phyloP scores from a whole-genome alignment of 2,888 invertebrate genomes.

The Eudemis profundana region DNA sequence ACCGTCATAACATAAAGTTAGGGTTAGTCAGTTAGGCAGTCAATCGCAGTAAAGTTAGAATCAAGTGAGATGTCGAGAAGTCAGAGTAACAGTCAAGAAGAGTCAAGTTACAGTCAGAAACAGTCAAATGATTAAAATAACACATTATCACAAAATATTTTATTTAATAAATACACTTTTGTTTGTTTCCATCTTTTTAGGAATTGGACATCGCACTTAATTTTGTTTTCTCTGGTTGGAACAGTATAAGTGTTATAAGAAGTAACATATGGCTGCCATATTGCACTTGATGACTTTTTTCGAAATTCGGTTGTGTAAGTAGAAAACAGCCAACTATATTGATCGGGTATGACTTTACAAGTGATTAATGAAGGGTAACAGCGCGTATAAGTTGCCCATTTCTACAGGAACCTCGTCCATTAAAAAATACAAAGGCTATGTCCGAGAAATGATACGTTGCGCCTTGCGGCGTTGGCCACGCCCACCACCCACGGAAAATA shows the following conservation, averaged over 20 bases:
- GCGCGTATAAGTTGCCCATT: not conserved
- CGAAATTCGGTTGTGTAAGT: not conserved
- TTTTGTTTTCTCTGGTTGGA: slow-evolving; percentile 49
- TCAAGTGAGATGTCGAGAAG: slow-evolving; percentile 78
- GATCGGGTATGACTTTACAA: not conserved
- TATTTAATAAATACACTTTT: slow-evolving; percentile 68
- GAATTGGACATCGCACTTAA: slow-evolving; percentile 81
- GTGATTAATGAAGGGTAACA: not conserved
- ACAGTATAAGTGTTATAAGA: slow-evolving; percentile 20
- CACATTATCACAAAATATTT: slow-evolving; percentile 63
- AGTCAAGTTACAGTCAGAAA: slow-evolving; percentile 49
- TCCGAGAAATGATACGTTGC: too few species aligned
- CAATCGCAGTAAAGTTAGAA: slow-evolving; percentile 48
- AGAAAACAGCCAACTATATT: not conserved
- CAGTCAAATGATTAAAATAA: slow-evolving; percentile 55
- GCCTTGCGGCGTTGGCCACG: too few species aligned
- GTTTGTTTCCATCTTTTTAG: slow-evolving; percentile 58
- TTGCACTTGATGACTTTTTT: not conserved
- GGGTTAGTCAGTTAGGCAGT: slow-evolving; percentile 41
- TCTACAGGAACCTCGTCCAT: too few species aligned
- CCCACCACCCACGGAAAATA: too few species aligned
- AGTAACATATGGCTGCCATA: not conserved
- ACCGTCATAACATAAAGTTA: slow-evolving; percentile 10
- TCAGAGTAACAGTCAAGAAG: slow-evolving; percentile 48
- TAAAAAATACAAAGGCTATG: too few species aligned